phyloP scores from a whole-genome alignment of 2,888 invertebrate genomes.

The Oegoconia quadripuncta region DNA sequence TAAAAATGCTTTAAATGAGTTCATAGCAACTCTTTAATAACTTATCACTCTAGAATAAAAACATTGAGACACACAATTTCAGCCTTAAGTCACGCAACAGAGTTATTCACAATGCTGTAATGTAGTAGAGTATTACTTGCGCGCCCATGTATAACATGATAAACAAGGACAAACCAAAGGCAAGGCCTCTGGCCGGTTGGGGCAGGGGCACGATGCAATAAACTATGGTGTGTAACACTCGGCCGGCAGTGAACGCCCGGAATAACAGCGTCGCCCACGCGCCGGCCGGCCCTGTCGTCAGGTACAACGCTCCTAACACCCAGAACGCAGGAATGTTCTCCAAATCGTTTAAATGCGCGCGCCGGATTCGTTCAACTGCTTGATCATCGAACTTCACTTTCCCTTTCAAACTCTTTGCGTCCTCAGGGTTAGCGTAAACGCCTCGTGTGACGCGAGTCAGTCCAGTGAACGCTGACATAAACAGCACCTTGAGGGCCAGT shows the following conservation, averaged over 20 bases:
- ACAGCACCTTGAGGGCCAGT: slow-evolving; percentile 51
- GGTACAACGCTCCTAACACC: slow-evolving; percentile 79
- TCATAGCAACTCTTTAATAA: too few species aligned
- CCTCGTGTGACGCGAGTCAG: slow-evolving; percentile 38
- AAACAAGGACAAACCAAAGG: slow-evolving; percentile 42
- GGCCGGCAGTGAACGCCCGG: slow-evolving; percentile 73
- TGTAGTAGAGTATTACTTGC: slow-evolving; percentile 46
- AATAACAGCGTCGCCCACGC: slow-evolving; percentile 56
- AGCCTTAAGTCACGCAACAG: too few species aligned
- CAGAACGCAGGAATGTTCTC: slow-evolving; percentile 85
- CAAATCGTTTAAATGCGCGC: slow-evolving; percentile 85
- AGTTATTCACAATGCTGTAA: slow-evolving; percentile 33
- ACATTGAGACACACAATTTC: too few species aligned
- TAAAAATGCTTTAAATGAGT: too few species aligned
- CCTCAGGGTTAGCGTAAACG: slow-evolving; percentile 56
- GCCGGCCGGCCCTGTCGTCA: slow-evolving; percentile 76
- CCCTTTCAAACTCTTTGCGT: slow-evolving; percentile 41
- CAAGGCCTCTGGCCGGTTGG: slow-evolving; percentile 71
- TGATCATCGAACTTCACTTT: slow-evolving; percentile 59
- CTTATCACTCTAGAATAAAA: too few species aligned
- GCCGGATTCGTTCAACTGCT: slow-evolving; percentile 51
- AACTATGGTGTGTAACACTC: slow-evolving; percentile 81
- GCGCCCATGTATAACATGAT: slow-evolving; percentile 56
- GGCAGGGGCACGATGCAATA: slow-evolving; percentile 81
- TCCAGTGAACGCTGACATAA: slow-evolving; percentile 40